Evolutionary conservation across 1,140 invertebrate genomes (phyloP), one percentile per base, ranked within the genome.

Genomic region (Pogonomyrmex barbatus): DNA sequence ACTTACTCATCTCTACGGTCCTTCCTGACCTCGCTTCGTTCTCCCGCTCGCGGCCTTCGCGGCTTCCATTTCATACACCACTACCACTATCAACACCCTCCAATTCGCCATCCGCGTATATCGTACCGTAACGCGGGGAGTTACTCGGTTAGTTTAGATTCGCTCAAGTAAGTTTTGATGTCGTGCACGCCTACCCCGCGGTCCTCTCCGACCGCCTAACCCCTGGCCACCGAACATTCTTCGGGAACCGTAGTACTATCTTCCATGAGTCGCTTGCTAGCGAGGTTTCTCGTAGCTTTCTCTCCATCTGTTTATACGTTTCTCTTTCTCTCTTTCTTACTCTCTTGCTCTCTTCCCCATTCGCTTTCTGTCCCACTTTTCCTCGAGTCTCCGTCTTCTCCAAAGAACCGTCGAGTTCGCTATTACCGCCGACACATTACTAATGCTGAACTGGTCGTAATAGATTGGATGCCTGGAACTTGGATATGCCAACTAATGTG

Each of bases 61-160:
- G 62, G 58, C 91, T 86, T 86, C 89, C 70, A 90, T 91, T 92
- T 89, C 86, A 75, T 89, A 87, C 62, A 81, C 0, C 77, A 73
- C 89, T 10, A 82, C 33, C 84, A 89, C 88, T 79, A 92, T 91
- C 89, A 84, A 67, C 89, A 88, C 75, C 85, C 83, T 87, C 92
- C 87, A 86, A 92, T 92, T 91, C 86, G 60, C 90, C 60, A 88
- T 81, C 62, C 78, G 86, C 87, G 68, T 90, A 92, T 81, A 88
- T 88, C 88, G 90, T 79, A 85, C 92, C 88, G 89, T 90, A 92
- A 92, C 92, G 89, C 90, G 79, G 71, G 87, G 91, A 93, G 93
- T 94, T 93, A 94, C 91, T 94, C 91, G 93, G 92, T 93, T 94
- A 94, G 93, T 93, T 94, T 94, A 93, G 92, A 94, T 93, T 93